Base-by-base conservation (phyloP, 2,888 invertebrate species). In the Thymelicus sylvestris region DNA sequence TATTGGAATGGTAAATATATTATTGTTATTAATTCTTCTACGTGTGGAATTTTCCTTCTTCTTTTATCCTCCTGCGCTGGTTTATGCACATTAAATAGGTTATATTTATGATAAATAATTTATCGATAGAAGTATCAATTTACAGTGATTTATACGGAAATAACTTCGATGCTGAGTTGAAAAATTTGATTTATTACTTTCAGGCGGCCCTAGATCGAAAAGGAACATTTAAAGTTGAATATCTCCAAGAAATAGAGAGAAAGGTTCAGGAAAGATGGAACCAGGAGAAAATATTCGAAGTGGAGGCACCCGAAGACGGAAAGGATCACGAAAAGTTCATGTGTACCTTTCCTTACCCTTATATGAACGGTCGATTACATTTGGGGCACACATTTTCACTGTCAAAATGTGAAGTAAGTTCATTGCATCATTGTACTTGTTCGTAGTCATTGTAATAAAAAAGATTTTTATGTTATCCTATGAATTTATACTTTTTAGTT, bases 301-400 rank as follows among this genome's bases (percentile, higher is more conserved):
- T 95, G 66, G 96, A 99, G 94, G 98, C 98, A 3, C 97, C 97
- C 0, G 83, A 86, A 15, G 89, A 94, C 73, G 95, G 91, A 73
- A 95, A 94, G 80, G 87, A 91, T 15, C 83, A 95, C 81, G 97
- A 97, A 75, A 99, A 99, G 85, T 99, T 97, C 86, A 94, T 99
- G 78, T 97, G 97, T 48, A 98, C 98, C 2, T 99, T 99, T 93
- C 99, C 99, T 0, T 99, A 96, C 91, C 99, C 99, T 0, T 99
- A 99, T 85, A 99, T 99, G 99, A 99, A 99, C 95, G 99, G 99
- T 10, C 96, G 98, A 61, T 95, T 99, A 68, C 99, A 99, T 95
- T 94, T 99, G 77, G 99, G 99, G 0, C 99, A 99, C 87, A 98
- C 98, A 13, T 99, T 99, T 93, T 97, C 99, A 5, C 86, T 99